Base-by-base conservation (phyloP, 2,888 invertebrate species). In the Eristalis tenax region DNA sequence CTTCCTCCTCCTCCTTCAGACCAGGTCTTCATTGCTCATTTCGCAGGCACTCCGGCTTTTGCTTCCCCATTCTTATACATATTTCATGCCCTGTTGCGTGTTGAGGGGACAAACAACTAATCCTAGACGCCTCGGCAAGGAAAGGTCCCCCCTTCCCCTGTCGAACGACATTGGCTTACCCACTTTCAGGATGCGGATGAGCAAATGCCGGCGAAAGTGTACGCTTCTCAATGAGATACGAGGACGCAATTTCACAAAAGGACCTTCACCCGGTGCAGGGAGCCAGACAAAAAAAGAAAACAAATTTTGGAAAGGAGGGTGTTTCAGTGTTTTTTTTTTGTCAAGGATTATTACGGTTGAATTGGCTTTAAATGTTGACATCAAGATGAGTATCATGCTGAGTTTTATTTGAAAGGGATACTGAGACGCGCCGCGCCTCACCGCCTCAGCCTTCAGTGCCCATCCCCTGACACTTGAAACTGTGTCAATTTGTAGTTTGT, bases 291-390 rank as follows among this genome's bases (percentile, higher is more conserved):
- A 8, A 4, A 50, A 38, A 65, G 57, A 40, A 57, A 18, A 40
- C 3, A 23, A 32, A 32, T 32, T 32, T 32, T 1, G 13, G 18
- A 61, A 66, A 66, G 74, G 80, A 80, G 80, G 80, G 80, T 80
- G 73, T 74, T 63, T 63, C 43, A 43, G 59, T 11, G 59, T 63
- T 69, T 69, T 71, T 77, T 80, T 68, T 64, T 15, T 10, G 70
- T 70, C 74, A 66, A n/a, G 50, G 86, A 82, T 78, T 86, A 86
- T 82, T 74, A 82, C 86, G 78, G 32, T 83, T 78, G 78, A 83
- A 82, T 83, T 32, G 86, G 61, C 61, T 74, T 78, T 70, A 57
- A 57, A 70, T 74, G 70, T 78, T 75, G 82, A 83, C 82, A 74
- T 75, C 78, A 70, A 73, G 77, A 85, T 82, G 63, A 35, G 82